phyloP scores from a whole-genome alignment of 2,113 vertebrate genomes.

The Silurus meridionalis region DNA sequence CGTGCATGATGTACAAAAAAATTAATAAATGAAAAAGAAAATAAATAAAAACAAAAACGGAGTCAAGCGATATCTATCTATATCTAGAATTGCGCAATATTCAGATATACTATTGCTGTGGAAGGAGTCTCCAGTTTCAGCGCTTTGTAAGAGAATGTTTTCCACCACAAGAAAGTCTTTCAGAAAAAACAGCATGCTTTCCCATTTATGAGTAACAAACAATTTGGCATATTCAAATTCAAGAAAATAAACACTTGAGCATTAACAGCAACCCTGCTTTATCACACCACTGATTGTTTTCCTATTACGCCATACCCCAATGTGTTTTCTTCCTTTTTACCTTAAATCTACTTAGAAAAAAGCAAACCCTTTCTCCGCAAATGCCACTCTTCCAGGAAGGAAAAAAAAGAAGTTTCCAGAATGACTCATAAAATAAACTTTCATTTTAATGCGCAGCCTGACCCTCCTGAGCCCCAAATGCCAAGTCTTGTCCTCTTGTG shows the following conservation, averaged over 20 bases:
- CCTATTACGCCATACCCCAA: neutral
- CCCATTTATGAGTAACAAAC: neutral
- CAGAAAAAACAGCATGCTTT: neutral
- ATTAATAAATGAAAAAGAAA: too few relatives aligned
- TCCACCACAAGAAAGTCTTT: neutral
- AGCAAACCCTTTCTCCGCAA: neutral
- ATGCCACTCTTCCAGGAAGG: neutral
- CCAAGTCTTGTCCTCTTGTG: conserved; percentile 5
- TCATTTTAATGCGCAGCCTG: neutral
- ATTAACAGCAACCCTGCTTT: neutral
- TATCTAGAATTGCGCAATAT: too few relatives aligned
- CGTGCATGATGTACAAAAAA: neutral
- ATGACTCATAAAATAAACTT: neutral
- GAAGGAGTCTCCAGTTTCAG: neutral
- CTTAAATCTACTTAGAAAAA: neutral
- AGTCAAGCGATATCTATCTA: too few relatives aligned
- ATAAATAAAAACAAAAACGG: too few relatives aligned
- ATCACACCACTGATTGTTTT: neutral
- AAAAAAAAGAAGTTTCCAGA: neutral
- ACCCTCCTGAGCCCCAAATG: neutral
- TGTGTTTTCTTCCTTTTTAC: neutral
- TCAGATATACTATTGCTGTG: neutral
- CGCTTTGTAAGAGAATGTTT: neutral
- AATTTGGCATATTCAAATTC: neutral
- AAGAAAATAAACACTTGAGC: neutral